Evolutionary conservation across 2,888 invertebrate genomes (phyloP), one percentile per base, ranked within the genome.

Genomic region (Corythucha ciliata): DNA sequence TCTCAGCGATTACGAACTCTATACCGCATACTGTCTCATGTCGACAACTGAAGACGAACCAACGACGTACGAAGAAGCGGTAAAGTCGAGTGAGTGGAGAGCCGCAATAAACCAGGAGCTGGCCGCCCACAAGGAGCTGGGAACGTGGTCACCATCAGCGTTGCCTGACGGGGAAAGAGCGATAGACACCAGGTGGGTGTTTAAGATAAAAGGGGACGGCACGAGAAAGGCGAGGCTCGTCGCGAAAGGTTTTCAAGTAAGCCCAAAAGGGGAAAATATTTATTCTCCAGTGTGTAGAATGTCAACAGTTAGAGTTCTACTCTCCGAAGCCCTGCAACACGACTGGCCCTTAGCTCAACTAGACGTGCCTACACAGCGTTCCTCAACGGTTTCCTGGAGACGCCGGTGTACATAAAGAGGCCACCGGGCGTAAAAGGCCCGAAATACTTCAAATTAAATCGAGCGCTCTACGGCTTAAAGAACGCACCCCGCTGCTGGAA

Each of bases 151-250:
- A 16, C 45, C 53, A n/a, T 21, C 40, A 25, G 18, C 34, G 14
- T 26, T 48, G 26, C 55, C 49, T 16, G 29, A 29, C 36, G 36
- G 33, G 8, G 26, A 42, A 10, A 49, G 37, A 12, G 40, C 47
- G 16, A 55, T 56, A 7, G 51, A 53, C 24, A 48, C 54, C 7
- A 48, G 39, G 16, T 57, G 55, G 55, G 42, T 55, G 14, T 57
- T 53, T 41, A 39, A 36, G 27, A 45, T 36, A 4, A 55, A 54
- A 48, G 49, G 44, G 22, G 53, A 57, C 33, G 51, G 48, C 2
- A 29, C 48, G 4, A 49, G 51, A 22, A 57, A 55, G 27, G 57
- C 55, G 1, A 25, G 57, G 21, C 42, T 57, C 3, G 55, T 57
- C 8, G 52, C 57, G 20, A 41, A 46, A 34, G 54, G 54, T 16